Percentiles rank a stretch among this genome's conserved stretches.
Evolutionary conservation across 2,113 vertebrate genomes (phyloP).

Genomic region (Jaculus jaculus): DNA sequence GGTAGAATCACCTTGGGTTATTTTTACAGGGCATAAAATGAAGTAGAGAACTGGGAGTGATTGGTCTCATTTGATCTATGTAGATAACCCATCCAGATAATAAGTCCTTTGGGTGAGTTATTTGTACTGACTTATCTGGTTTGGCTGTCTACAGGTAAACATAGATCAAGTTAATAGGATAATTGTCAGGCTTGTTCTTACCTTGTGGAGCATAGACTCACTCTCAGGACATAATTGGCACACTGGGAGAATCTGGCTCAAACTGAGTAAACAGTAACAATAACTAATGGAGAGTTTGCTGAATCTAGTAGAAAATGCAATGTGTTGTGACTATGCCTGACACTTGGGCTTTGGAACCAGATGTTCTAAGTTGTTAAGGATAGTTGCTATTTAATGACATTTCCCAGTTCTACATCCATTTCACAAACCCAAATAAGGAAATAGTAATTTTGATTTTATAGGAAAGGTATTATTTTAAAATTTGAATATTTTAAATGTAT

Average conservation of each 20-base stretch:
- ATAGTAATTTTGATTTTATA: conserved; percentile 35
- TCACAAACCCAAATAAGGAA: not conserved
- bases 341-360: not conserved
- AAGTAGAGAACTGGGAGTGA: conserved; percentile 27
- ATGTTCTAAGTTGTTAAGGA: conserved; percentile 33
- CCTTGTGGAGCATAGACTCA: conserved; percentile 5
- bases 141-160: conserved; percentile 36
- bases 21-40: conserved; percentile 29
- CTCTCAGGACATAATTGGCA: conserved; percentile 53
- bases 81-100: conserved; percentile 57
- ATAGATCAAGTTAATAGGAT: conserved; percentile 68
- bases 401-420: not conserved
- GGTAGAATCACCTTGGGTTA: conserved; percentile 47
- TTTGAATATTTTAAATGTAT: not conserved
- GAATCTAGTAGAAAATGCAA: conserved; percentile 20
- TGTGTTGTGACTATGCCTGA: not conserved
- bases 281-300: conserved; percentile 44
- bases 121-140: conserved; percentile 59
- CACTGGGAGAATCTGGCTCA: conserved; percentile 46
- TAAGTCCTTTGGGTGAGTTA: conserved; percentile 60
- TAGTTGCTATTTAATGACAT: not conserved
- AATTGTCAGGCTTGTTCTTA: conserved; percentile 56
- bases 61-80: conserved; percentile 60
- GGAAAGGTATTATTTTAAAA: not conserved
- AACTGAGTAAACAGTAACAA: conserved; percentile 58